Base-by-base conservation (phyloP, 2,113 vertebrate genomes). In the Tonatia bakeri region DNA sequence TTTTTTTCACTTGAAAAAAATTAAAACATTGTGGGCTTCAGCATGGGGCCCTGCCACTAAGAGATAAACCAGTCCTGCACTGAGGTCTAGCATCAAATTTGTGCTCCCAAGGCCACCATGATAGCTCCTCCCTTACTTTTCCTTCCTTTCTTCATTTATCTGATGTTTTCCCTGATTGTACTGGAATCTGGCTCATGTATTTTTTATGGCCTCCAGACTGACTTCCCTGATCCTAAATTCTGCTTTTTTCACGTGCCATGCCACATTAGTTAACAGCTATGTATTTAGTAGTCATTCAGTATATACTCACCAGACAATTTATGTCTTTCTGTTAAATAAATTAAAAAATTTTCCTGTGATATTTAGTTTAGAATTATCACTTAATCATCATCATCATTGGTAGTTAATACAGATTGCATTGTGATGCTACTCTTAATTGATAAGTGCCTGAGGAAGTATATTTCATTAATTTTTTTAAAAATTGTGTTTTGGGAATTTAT, bases 1-100 rank as follows among this genome's bases (percentile, higher is more conserved):
- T 65, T 26, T 97, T 97, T 64, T 61, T 40, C 19, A 67, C 67
- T 28, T 69, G 22, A 45, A 72, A 95, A 77, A 87, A 50, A 67
- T 90, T 28, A 84, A 56, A 70, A 77, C 2, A 61, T 4, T 10
- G 1, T 93, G 15, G 26, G 16, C 20, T 54, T 52, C 47, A 59
- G 17, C 43, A 54, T 79, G 33, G 22, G 26, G 36, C 52, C 17
- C 40, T 65, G 19, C 7, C 45, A 10, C 19, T n/a, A n/a, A 43
- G 6, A 16, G 40, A 61, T 31, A 69, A 86, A 38, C 28, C 40
- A 24, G 31, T 5, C 5, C 26, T 45, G 20, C 24, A 3, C 1
- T 81, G 69, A 83, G 36, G 9, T 38, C 24, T 61, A 31, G 54
- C 4, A 40, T 81, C 28, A 33, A 54, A 24, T 28, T 33, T 43